Conservation (phyloP, 2,113 vertebrate genomes). For the Menura novaehollandiae region DNA sequence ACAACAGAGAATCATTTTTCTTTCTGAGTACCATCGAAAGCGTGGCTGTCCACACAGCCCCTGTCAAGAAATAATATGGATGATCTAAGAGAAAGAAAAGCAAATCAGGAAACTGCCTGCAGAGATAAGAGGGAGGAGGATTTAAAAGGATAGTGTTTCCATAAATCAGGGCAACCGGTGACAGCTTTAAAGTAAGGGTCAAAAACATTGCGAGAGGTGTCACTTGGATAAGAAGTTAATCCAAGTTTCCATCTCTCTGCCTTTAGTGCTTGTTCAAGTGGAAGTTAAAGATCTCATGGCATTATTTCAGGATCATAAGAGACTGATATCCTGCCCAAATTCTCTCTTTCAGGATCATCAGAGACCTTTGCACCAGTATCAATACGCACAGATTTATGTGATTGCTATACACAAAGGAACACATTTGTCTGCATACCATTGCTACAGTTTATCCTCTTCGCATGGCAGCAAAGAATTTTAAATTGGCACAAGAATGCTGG, state of each 20-base stretch:
- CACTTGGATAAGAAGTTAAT: conserved; percentile 61
- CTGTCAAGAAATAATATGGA: conserved; percentile 47
- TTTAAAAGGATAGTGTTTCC: conserved; percentile 63
- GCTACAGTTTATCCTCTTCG: conserved; percentile 15
- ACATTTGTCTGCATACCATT: conserved; percentile 25
- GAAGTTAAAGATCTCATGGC: conserved; percentile 53
- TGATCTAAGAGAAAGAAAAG: conserved; percentile 60
- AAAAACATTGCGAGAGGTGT: conserved; percentile 63
- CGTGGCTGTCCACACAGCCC: conserved; percentile 38
- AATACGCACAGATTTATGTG: background rate
- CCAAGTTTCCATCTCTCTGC: conserved; percentile 52
- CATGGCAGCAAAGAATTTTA: background rate
- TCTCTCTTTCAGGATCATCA: conserved; percentile 21
- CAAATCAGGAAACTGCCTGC: conserved; percentile 64
- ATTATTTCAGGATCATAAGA: conserved; percentile 40
- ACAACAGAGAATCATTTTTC: conserved; percentile 21
- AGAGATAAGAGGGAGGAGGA: conserved; percentile 62
- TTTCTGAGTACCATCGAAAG: conserved; percentile 12
- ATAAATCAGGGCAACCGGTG: conserved; percentile 59
- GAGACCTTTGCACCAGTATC: background rate
- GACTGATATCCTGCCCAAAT: conserved; percentile 27
- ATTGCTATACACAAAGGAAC: background rate
- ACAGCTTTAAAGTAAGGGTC: conserved; percentile 66
- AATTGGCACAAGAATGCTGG: background rate
- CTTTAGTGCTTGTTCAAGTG: conserved; percentile 64